Evolutionary conservation across 30 jellyfish, hydroid and myxozoan species (phyloP), one percentile per base, ranked within the genome.

Genomic region (Haliclystus octoradiatus): DNA sequence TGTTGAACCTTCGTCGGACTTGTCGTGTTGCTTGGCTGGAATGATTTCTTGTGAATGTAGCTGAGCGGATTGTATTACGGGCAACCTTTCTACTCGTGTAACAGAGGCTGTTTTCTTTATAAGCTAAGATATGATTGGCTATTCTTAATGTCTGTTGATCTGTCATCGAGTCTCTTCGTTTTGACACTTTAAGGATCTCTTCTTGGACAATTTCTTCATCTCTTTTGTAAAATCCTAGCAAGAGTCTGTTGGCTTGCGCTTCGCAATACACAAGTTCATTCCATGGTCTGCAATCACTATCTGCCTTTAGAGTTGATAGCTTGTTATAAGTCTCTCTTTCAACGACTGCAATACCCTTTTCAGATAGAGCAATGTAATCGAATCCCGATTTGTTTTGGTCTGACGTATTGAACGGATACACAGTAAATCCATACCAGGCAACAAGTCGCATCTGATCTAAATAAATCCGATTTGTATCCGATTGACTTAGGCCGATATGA

Each of bases 401-500:
- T 9, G 57, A 5, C 19, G 57, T n/a, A n/a, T n/a, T 19, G 14
- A 40, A 40, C 19, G 57, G 57, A 40, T 40, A 40, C 57, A 80
- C 46, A 25, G 68, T 52, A 57, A 35, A 72, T 28, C 85, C 93
- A 66, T 71, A 80, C 33, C 52, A 65, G 13, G 80, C 24, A 28
- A 80, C n/a, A 26, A 28, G 49, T 49, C 74, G 64, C 33, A 82
- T 81, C 60, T 60, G 73, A 15, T 53, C 62, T 49, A 80, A 15
- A 64, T 71, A 80, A 60, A 33, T 1, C 15, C 49, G 19, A 29
- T 63, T 62, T 15, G 84, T 85, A 1, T 80, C 93, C 12, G 77
- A 49, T 64, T 28, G 68, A n/a, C 63, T 26, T 0, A 71, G 33
- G 1, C 93, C 93, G 27, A 71, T 25, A 26, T 80, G 70, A 26